Base-by-base conservation (phyloP, 2,888 invertebrate genomes). In the Drosophila kuntzei region DNA sequence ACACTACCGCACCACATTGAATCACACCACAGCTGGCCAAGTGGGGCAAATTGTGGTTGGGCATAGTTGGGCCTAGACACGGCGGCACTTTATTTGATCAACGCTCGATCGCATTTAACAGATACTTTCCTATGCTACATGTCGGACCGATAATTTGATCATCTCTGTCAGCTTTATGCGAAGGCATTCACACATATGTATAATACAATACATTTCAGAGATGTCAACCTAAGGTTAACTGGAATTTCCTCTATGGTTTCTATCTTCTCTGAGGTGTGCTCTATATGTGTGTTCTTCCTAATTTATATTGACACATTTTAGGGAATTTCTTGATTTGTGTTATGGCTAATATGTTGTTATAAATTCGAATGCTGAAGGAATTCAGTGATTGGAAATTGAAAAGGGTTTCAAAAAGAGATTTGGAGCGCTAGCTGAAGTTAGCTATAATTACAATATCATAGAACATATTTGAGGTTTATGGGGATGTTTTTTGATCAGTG, bases 141-240 rank as follows among this genome's bases (percentile, higher is more conserved):
- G 73, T 82, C 83, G 67, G 62, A n/a, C 49, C 73, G 80, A 80
- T 83, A 83, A 83, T 84, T 84, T 75, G 86, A 84, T 84, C 79
- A 68, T 79, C 67, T 81, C 53, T 69, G 66, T 64, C 76, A 74
- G 70, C 64, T 67, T 66, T 62, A 68, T 61, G 76, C 54, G 37
- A 46, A 75, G 74, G 63, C 78, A 68, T 67, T 54, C 63, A 63
- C 49, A 61, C 46, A 53, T 55, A 18, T 20, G 58, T 27, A 43
- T 46, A 18, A 16, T 20, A 20, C 36, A 18, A 34, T 22, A 37
- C 53, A 53, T 39, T 32, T 51, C 18, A 22, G 59, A 61, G 44
- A 61, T 67, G 75, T 76, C 80, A 70, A 55, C 72, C 76, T 71
- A 47, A 71, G 88, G 86, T 85, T 87, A 87, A 83, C 79, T 70